Evolutionary conservation across 2,888 invertebrate species (phyloP).

Genomic region (Troilus luridus): DNA sequence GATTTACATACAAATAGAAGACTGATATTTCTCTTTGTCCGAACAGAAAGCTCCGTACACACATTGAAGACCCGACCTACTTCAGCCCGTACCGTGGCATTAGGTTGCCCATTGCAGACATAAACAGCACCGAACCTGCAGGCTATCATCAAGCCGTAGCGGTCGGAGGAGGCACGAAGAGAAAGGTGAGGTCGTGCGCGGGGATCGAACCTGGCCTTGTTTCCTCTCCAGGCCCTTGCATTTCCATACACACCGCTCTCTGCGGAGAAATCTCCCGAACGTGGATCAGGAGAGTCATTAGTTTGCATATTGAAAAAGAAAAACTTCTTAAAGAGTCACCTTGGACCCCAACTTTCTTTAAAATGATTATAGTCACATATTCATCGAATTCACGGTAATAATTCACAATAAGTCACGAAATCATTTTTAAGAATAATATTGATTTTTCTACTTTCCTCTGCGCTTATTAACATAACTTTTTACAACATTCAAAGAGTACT

Average conservation of each 20-base stretch:
- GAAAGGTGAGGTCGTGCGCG: slow-evolving; percentile 38
- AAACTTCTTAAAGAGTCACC: no score
- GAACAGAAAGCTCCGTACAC: not conserved
- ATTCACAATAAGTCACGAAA: no score
- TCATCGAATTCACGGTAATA: no score
- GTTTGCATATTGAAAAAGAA: not conserved
- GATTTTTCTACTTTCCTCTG: no score
- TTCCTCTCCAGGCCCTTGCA: not conserved
- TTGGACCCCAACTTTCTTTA: no score
- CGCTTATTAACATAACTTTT: no score
- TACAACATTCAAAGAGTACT: no score
- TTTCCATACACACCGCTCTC: not conserved
- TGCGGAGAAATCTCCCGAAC: not conserved
- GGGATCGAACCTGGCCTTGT: not conserved
- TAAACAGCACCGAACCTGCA: not conserved
- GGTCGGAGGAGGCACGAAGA: not conserved
- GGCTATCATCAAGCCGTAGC: not conserved
- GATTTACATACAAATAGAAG: not conserved
- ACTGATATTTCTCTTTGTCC: not conserved
- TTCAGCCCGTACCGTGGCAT: not conserved
- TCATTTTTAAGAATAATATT: no score
- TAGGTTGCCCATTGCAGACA: not conserved
- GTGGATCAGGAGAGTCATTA: not conserved
- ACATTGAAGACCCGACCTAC: not conserved
- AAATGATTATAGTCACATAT: no score